Percentiles rank a stretch among this genome's conserved stretches.
phyloP scores from a whole-genome alignment of 2,888 invertebrate species.

The Mactromeris polynyma region DNA sequence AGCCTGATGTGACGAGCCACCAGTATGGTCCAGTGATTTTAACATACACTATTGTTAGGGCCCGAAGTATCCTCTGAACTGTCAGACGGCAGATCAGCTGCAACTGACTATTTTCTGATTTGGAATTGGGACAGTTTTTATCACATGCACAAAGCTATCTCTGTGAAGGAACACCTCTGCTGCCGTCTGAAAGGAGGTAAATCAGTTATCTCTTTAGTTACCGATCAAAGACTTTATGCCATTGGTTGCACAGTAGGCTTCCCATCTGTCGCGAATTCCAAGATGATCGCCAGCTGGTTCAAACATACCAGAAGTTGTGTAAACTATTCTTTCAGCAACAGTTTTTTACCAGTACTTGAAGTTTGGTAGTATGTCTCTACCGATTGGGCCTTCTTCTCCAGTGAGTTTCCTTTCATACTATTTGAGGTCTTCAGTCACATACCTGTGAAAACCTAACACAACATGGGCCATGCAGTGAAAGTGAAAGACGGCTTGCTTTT shows the following conservation, averaged over 20 bases:
- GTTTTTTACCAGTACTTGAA: background rate
- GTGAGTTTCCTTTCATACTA: background rate
- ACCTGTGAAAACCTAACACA: background rate
- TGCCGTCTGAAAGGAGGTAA: background rate
- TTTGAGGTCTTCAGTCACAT: background rate
- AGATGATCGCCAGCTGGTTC: background rate
- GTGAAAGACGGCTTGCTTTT: background rate
- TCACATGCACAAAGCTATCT: background rate
- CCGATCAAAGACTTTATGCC: background rate
- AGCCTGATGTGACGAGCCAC: conserved; percentile 8
- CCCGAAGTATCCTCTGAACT: conserved; percentile 27
- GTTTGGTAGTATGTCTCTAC: background rate
- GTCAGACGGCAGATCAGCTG: conserved; percentile 36
- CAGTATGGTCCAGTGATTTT: too few species aligned
- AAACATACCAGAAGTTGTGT: background rate
- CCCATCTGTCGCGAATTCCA: background rate
- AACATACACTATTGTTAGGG: conserved; percentile 24
- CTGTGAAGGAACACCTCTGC: background rate
- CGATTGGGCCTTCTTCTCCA: background rate
- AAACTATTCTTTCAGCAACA: background rate
- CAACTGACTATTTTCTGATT: conserved; percentile 7
- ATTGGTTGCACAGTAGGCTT: background rate
- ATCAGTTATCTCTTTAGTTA: background rate
- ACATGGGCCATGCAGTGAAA: background rate
- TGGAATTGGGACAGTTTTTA: too few species aligned